Evolutionary conservation across 2,797 vertebrate genomes (phyloP).

Genomic region (Limnodromus scolopaceus): DNA sequence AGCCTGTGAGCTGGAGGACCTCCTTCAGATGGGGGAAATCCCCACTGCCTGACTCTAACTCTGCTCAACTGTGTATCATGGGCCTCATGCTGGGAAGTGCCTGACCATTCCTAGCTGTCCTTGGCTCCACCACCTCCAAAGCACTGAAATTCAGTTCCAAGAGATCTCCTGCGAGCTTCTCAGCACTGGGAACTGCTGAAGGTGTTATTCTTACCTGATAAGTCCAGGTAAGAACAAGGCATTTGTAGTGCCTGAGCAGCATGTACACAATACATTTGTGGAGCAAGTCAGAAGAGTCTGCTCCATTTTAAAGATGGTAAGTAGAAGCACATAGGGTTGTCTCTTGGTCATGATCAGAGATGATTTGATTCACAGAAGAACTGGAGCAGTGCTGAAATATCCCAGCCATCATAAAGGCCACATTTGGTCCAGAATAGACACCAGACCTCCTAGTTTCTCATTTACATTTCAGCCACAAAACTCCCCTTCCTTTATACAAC

Average conservation of each 20-base stretch:
- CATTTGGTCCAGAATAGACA: not conserved
- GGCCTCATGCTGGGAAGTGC: rapidly evolving
- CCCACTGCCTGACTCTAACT: not conserved
- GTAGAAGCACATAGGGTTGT: not conserved
- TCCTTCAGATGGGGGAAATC: not conserved
- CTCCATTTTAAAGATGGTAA: not conserved
- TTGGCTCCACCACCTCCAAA: not conserved
- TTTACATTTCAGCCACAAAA: not conserved
- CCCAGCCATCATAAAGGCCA: not conserved
- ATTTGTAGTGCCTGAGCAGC: not conserved
- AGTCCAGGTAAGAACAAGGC: not conserved
- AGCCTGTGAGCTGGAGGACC: not conserved
- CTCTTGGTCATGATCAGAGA: not conserved
- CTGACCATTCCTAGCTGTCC: not conserved
- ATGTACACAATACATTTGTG: not conserved
- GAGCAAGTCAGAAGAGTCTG: not conserved
- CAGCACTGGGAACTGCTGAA: not conserved
- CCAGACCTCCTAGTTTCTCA: not conserved
- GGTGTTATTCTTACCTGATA: not conserved
- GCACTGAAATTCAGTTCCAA: not conserved
- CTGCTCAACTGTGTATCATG: rapidly evolving
- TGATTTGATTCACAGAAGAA: not conserved
- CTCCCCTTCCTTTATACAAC: not conserved
- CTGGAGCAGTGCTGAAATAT: not conserved
- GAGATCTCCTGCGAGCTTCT: not conserved